Base-by-base conservation (phyloP, 2,888 invertebrate species). In the Oscheius sp. region DNA sequence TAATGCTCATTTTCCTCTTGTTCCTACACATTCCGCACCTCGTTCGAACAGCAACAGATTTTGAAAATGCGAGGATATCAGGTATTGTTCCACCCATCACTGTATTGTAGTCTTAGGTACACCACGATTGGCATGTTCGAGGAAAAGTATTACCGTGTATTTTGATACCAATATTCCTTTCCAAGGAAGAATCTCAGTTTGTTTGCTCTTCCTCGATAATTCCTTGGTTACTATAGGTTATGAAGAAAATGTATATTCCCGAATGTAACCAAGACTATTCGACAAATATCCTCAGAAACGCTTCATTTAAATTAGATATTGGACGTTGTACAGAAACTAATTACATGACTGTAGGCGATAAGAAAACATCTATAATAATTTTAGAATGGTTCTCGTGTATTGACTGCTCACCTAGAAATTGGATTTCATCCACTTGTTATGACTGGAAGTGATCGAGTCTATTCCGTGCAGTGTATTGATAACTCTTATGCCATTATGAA, bases 361-460 rank as follows among this genome's bases (percentile, higher is more conserved):
- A 55, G 25, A 23, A 49, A 13, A 12, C 23, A 13, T 58, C 5
- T 9, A 13, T 2, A 56, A 18, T 49, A 3, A 25, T n/a, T 78
- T 74, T 72, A 83, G 83, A 83, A 83, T 58, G 83, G 83, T 7
- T 80, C 83, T 45, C 76, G 81, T 29, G 41, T 83, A 7, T 71
- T 80, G 16, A 72, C 58, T 53, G 81, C 81, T 21, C 72, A 78
- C 18, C 70, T 83, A 2, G 81, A 79, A 69, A 79, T 83, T n/a
- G 79, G 81, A 7, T 83, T 83, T 68, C 83, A 83, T 76, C 83
- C 83, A 12, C 69, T 83, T 21, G 83, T 80, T 7, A 80, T 81
- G n/a, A 83, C 83, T 35, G 76, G 75, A 45, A 76, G 72, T 66
- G 80, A 81, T 59, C 61, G 81, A 41, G 76, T 81, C 7, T 83